Evolutionary conservation across 35 echinoderm and acorn worm genomes (phyloP).

Genomic region (Apostichopus parvimensis): DNA sequence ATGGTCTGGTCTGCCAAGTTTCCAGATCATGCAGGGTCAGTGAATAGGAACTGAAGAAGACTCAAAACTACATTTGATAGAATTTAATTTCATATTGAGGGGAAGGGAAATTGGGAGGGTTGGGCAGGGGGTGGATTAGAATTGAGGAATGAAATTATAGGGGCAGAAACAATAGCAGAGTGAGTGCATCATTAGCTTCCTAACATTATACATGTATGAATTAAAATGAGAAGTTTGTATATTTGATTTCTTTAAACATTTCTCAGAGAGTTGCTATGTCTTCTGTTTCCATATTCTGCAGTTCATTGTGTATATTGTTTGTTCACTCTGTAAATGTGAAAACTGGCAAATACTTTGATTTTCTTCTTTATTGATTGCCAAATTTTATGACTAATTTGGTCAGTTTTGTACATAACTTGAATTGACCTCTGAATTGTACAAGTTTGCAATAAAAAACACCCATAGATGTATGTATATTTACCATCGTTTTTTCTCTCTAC

Average conservation of each 20-base stretch:
- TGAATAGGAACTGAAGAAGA: too few species aligned
- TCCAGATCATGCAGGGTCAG: too few species aligned
- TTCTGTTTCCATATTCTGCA: not conserved
- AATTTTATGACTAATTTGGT: slow-evolving; percentile 6
- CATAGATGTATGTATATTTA: not conserved
- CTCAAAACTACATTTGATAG: too few species aligned
- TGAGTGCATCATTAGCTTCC: not conserved
- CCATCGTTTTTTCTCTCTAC: too few species aligned
- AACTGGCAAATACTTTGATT: not conserved
- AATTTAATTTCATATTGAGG: too few species aligned
- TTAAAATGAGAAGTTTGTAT: too few species aligned
- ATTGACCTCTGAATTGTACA: not conserved
- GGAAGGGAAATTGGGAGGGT: too few species aligned
- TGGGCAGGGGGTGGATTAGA: too few species aligned
- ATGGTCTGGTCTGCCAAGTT: too few species aligned
- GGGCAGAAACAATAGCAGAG: too few species aligned
- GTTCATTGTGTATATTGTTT: slow-evolving; percentile 2
- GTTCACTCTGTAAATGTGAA: slow-evolving; percentile 9
- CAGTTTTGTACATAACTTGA: not conserved
- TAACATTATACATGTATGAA: not conserved
- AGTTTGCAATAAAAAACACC: not conserved
- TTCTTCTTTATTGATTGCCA: not conserved
- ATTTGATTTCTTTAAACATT: too few species aligned
- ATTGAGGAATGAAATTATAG: too few species aligned
- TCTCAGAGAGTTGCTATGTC: not conserved